Base-by-base conservation (phyloP, 2,797 vertebrate genomes). In the Simalia tracyae region DNA sequence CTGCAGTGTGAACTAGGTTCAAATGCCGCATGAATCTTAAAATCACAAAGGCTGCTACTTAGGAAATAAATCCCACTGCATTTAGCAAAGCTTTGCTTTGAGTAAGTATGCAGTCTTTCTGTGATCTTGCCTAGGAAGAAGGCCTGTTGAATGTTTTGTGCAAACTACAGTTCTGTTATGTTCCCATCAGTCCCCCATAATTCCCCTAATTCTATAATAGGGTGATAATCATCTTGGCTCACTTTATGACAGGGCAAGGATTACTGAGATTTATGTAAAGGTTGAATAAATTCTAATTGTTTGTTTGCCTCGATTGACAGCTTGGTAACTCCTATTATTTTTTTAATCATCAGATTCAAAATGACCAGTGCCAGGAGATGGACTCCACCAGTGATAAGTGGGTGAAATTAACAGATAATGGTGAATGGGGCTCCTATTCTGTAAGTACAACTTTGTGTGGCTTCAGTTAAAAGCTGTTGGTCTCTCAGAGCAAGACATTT, bases 291-390 rank as follows among this genome's bases (percentile, higher is more conserved):
- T n/a, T 88, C 2, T 88, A 17, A 28, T 88, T 17, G 22, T 42
- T 17, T n/a, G 12, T 24, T 54, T 36, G 22, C 54, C 90, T 63
- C 85, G 85, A 87, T 91, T 64, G 76, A 72, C 14, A 84, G 15
- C 14, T 87, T 14, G 31, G 92, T 22, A 76, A 84, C 60, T 50
- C 1, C 87, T 26, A 42, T 92, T 95, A 81, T 94, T 95, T 97
- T 95, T 97, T 96, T 94, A 28, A 88, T 94, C 88, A 90, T 94
- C 96, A 99, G 99, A 99, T 99, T 96, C 99, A 99, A 96, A 99
- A 99, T 90, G 99, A 99, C 95, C 99, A 99, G 95, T 99, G 99
- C 97, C 99, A 99, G 97, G 99, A 99, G 96, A 98, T 99, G 98
- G 98, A 98, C 92, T 97, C 98, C 5, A 97, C 97, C 0, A 98